A percentile compares a stretch with the other conserved stretches of the same genome.
Conservation (phyloP, 2,797 vertebrate genomes). For the Psittacula echo region DNA sequence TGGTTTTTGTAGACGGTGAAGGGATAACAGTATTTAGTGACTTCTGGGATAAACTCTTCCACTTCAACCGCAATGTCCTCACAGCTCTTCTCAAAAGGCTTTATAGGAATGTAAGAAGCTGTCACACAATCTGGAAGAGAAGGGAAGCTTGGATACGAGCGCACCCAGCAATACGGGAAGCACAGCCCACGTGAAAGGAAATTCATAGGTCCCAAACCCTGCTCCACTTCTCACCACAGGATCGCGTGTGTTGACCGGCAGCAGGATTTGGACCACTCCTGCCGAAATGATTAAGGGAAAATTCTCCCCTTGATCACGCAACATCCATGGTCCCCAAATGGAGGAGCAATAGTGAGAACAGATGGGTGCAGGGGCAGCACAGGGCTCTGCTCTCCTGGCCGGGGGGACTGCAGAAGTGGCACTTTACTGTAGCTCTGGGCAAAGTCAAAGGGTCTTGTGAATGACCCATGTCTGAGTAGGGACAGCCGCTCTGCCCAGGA, state of each 20-base stretch:
- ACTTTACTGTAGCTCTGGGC: background rate
- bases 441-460: background rate
- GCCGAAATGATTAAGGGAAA: background rate
- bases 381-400: background rate
- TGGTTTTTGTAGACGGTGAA: conserved; percentile 96
- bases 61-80: conserved; percentile 88
- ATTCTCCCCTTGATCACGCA: background rate
- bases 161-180: background rate
- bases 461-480: background rate
- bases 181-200: background rate
- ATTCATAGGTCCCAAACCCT: background rate
- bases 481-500: background rate
- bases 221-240: background rate
- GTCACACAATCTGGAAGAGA: conserved; percentile 88
- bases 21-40: conserved; percentile 93
- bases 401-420: background rate
- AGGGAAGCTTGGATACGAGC: background rate
- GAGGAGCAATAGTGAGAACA: background rate
- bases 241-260: accelerated
- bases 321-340: background rate
- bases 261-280: background rate
- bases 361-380: accelerated
- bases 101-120: conserved; percentile 91
- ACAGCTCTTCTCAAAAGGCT: conserved; percentile 88
- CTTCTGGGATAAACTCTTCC: conserved; percentile 93